Conservation (phyloP, 2,888 invertebrate species). For the Callimorpha dominula region DNA sequence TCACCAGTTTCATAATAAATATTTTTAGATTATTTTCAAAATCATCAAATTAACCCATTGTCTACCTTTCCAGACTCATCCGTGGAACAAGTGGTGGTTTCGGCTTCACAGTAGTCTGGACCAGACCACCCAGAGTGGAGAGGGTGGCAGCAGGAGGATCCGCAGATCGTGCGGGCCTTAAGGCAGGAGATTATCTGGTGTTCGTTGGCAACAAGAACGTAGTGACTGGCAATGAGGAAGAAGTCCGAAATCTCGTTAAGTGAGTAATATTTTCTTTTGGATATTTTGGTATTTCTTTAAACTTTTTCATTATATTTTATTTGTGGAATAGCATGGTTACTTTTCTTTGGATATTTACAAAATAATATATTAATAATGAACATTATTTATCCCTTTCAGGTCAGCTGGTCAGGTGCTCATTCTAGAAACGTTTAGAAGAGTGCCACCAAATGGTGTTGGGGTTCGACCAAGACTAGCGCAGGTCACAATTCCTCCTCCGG, state of each 20-base stretch:
- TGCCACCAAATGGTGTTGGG: conserved; percentile 78
- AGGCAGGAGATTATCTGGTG: conserved; percentile 95
- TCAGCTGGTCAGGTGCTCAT: conserved; percentile 90
- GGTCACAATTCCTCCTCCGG: conserved; percentile 70
- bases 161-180: conserved; percentile 93
- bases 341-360: too few relatives aligned
- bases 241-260: conserved; percentile 89
- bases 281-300: background rate
- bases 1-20: background rate
- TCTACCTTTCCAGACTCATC: conserved; percentile 63
- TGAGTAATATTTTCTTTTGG: conserved; percentile 63
- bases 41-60: background rate
- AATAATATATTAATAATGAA: background rate
- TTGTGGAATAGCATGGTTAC: background rate
- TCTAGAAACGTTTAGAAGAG: conserved; percentile 90
- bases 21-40: background rate
- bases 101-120: conserved; percentile 96
- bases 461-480: conserved; percentile 66
- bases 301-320: background rate
- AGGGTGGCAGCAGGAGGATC: conserved; percentile 93
- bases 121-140: conserved; percentile 94
- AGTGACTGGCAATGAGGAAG: conserved; percentile 91
- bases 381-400: conserved; percentile 75
- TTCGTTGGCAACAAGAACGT: conserved; percentile 96
- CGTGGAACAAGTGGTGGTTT: conserved; percentile 89